Evolutionary conservation across 2,888 invertebrate species (phyloP), one percentile per base, ranked within the genome.

Genomic region (Rotaria magnacalcarata): DNA sequence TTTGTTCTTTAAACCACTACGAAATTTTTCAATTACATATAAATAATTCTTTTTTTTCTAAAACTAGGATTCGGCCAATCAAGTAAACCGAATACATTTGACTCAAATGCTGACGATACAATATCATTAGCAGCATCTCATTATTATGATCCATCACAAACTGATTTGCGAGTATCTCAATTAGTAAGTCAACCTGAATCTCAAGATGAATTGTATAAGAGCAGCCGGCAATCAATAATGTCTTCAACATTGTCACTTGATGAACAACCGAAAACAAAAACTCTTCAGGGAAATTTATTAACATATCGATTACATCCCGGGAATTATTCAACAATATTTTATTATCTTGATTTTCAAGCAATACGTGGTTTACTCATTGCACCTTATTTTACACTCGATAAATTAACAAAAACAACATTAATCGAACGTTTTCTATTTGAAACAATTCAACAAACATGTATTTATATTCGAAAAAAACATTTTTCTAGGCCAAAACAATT

Each of bases 121-220:
- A 24, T 47, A n/a, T 47, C 80, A 6, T 10, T n/a, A 24, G 47
- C 43, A 80, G n/a, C 43, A 21, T 80, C n/a, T 47, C 24, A 80
- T n/a, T 19, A 47, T 14, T 47, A n/a, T 47, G 80, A 80, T 34
- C 34, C 11, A 80, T 80, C 80, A 41, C 19, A 6, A 24, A 47
- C n/a, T n/a, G 80, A 80, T 80, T 1, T 14, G 11, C 43, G 80
- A 80, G n/a, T n/a, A 43, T 47, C 43, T 47, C 80, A 80, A 47
- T 80, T 80, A 47, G 80, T 80, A 5, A 80, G 80, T 80, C 80
- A 80, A 80, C 43, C 43, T 47, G 47, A 47, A 47, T 43, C 47
- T 47, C 80, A 80, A 80, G 80, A 80, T 80, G 80, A 80, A 80
- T 47, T 80, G 34, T 80, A 80, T 47, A 80, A 80, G 47, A 47